Percentiles rank a stretch among this genome's conserved stretches.
Evolutionary conservation across 1,140 invertebrate species (phyloP).

Genomic region (Eupeodes corollae): DNA sequence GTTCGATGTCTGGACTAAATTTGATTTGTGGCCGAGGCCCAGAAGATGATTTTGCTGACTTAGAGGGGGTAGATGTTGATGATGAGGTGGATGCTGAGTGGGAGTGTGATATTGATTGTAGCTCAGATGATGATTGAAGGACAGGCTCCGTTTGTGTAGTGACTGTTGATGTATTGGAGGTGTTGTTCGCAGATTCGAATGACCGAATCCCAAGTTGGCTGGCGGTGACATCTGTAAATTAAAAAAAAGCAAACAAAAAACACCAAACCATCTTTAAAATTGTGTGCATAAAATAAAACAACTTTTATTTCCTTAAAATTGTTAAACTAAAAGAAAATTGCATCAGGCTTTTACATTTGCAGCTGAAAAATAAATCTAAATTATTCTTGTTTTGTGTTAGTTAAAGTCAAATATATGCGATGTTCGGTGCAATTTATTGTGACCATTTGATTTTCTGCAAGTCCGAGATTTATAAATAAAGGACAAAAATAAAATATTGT

Average conservation of each 20-base stretch:
- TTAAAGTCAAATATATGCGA: background rate
- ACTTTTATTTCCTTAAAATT: background rate
- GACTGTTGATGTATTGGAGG: constrained; percentile 18
- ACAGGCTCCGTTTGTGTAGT: constrained; percentile 51
- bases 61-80: constrained; percentile 39
- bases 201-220: constrained; percentile 9
- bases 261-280: too few relatives aligned
- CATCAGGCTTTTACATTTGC: too few relatives aligned
- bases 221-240: constrained; percentile 44
- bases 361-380: too few relatives aligned
- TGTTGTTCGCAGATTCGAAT: background rate
- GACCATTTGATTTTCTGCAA: background rate
- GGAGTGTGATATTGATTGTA: constrained; percentile 48
- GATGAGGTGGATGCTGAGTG: constrained; percentile 43
- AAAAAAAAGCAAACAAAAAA: constrained; percentile 6
- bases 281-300: background rate
- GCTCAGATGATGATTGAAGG: constrained; percentile 53
- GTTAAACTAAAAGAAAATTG: background rate
- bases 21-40: constrained; percentile 33
- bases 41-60: constrained; percentile 37
- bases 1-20: constrained; percentile 37
- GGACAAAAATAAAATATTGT: background rate
- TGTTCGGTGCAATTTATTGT: background rate
- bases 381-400: too few relatives aligned
- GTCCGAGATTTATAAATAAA: background rate